These are phyloP conservation scores for Megaceryle torquata DNA, from an alignment of 2,113 vertebrate genomes.

Conservation along the genomic window DNA sequence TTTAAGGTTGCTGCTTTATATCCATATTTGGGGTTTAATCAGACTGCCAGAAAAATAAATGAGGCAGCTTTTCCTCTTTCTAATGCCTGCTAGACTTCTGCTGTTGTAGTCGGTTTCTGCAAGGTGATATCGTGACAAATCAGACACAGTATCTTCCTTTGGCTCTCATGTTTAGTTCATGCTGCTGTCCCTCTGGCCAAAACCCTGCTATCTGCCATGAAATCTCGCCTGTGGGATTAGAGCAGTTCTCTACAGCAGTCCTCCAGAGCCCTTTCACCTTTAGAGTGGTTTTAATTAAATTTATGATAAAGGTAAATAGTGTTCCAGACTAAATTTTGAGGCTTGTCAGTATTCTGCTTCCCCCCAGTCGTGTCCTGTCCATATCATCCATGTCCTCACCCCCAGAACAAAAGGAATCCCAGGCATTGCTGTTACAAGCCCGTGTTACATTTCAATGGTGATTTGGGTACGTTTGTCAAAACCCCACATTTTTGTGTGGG, in stretches of 20 bases:
- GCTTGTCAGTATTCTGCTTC: neutral
- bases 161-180: rapidly evolving
- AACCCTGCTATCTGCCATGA: neutral
- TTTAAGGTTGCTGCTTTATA: neutral
- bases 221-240: neutral
- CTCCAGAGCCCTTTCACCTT: neutral
- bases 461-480: neutral
- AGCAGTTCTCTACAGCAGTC: neutral
- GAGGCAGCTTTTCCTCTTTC: neutral
- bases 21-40: neutral
- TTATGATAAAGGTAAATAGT: neutral
- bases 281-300: neutral
- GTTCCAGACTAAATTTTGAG: neutral
- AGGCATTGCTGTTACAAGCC: neutral
- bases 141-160: neutral
- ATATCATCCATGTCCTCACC: no score
- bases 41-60: neutral
- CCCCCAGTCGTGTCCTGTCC: no score
- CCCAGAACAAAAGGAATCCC: neutral
- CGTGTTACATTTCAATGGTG: neutral
- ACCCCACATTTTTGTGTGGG: rapidly evolving
- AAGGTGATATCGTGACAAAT: neutral
- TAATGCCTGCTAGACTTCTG: neutral
- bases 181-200: neutral
- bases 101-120: neutral